Evolutionary conservation across 2,797 vertebrate genomes (phyloP).

Genomic region (Onychomys torridus): DNA sequence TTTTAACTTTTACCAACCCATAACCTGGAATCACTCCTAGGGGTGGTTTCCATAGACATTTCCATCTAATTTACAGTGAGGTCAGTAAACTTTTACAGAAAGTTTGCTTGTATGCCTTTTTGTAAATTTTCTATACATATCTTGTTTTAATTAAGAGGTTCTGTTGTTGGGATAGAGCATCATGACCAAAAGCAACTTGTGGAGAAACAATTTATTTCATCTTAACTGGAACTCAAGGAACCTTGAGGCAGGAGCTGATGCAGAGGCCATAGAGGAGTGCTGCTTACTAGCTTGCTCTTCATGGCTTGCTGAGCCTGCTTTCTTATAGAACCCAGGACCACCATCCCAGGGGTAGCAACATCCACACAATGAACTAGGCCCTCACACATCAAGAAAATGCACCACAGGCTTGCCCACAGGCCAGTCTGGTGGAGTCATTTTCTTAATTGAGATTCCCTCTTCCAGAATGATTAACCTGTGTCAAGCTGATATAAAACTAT

Average conservation of each 20-base stretch:
- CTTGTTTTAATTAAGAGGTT: not conserved
- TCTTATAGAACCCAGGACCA: not conserved
- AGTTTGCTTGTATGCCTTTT: not conserved
- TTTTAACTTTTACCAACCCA: rapidly evolving
- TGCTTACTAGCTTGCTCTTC: not conserved
- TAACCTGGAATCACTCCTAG: not conserved
- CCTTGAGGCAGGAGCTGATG: not conserved
- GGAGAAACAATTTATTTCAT: not conserved
- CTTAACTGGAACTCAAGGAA: not conserved
- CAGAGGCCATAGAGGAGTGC: not conserved
- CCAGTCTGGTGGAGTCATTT: not conserved
- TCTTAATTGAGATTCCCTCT: not conserved
- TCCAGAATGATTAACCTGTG: not conserved
- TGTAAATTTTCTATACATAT: not conserved
- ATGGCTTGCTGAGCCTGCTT: not conserved
- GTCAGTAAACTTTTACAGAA: not conserved
- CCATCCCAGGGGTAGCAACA: not conserved
- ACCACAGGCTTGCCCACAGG: not conserved
- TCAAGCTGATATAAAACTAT: not conserved
- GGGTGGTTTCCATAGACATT: not conserved
- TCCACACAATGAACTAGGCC: not conserved
- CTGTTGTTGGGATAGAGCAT: not conserved
- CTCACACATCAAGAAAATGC: not conserved
- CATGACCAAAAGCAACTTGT: not conserved
- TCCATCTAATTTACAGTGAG: not conserved